phyloP scores from a whole-genome alignment of 2,113 vertebrate genomes.

The Pica pica region DNA sequence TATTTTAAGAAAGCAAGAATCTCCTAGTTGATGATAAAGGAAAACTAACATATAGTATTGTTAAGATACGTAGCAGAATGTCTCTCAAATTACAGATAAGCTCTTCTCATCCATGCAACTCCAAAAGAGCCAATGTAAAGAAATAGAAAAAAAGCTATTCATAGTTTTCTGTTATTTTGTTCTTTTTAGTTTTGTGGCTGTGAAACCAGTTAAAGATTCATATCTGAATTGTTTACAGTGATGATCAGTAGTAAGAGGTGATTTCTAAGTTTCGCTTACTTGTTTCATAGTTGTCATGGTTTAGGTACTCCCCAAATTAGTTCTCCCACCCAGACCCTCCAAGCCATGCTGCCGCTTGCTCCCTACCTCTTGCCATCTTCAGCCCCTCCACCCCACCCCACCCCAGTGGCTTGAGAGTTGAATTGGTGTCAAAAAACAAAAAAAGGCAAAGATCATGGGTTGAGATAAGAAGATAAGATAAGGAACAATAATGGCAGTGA shows the following conservation, averaged over 20 bases:
- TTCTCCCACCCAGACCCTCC: too few species aligned
- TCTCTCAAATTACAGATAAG: neutral
- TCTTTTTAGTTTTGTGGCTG: neutral
- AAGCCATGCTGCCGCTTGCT: neutral
- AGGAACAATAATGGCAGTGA: neutral
- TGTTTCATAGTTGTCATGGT: neutral
- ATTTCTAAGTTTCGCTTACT: neutral
- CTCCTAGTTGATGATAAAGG: neutral
- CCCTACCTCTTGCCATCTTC: accelerated
- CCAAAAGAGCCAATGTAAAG: accelerated
- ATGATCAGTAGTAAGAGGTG: neutral
- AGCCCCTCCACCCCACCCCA: too few species aligned
- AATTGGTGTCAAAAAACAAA: neutral
- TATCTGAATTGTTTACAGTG: neutral
- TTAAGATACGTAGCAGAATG: neutral
- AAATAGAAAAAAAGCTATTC: neutral
- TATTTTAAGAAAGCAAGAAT: neutral
- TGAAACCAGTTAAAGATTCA: neutral
- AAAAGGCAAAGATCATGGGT: neutral
- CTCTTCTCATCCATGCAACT: neutral
- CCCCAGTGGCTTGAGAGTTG: too few species aligned
- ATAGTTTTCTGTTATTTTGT: neutral
- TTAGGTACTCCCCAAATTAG: neutral
- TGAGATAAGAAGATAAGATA: neutral
- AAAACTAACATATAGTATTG: neutral